Base-by-base conservation (phyloP, 2,113 vertebrate genomes). In the Salvelinus fontinalis region DNA sequence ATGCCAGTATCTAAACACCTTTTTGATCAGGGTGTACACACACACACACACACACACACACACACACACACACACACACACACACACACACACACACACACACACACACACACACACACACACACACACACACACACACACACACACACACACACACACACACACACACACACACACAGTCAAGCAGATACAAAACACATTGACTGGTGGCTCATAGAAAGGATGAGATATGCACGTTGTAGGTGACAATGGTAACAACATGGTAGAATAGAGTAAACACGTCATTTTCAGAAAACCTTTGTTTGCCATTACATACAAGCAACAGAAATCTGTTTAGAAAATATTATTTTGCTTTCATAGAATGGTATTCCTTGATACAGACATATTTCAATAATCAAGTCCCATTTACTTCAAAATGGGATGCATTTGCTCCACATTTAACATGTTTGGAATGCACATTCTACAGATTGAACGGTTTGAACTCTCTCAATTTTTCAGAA, bases 181-280 rank as follows among this genome's bases (percentile, higher is more conserved):
- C 13, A 29, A 72, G 48, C 51, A 31, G 54, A 60, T 7, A 60
- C 26, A 29, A 22, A 13, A 13, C 13, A 31, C 51, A 59, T 59
- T 31, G 26, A 60, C 51, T 27, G 27, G 27, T 27, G 51, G 2
- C 34, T 59, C 64, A 77, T 48, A 29, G 24, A 66, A 22, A 76
- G 11, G n/a, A 57, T 26, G 62, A 66, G 12, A 67, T 14, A 20
- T 71, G 39, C 20, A 77, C 73, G 16, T 54, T 54, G 51, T 18
- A 49, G 1, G 75, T 85, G 82, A 83, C 85, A 86, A 88, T 88
- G 86, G 86, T 74, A 86, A 88, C 73, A 13, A 51, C 77, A 77
- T 75, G 69, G 57, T 70, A 51, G 73, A 78, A 65, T 12, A 9
- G 48, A 76, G 67, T 24, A 22, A 72, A 26, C 24, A n/a, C 26